phyloP scores from a whole-genome alignment of 2,113 vertebrate species.

The Rattus rattus region DNA sequence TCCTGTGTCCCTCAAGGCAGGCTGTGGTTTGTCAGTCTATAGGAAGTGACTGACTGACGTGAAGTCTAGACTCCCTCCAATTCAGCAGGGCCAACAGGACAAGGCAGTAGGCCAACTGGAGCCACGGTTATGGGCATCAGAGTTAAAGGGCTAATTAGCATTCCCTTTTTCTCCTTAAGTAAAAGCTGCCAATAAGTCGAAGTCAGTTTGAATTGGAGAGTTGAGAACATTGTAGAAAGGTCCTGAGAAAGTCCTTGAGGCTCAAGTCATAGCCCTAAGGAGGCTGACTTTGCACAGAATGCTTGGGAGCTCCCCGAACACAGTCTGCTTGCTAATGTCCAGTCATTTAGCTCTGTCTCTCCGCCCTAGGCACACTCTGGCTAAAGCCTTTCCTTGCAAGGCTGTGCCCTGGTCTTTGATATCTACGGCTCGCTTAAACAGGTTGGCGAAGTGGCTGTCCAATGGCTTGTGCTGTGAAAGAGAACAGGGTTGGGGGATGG shows the following conservation, averaged over 20 bases:
- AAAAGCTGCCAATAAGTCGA: background rate
- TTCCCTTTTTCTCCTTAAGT: background rate
- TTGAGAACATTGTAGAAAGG: background rate
- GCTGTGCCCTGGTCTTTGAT: background rate
- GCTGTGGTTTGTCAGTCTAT: background rate
- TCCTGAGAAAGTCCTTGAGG: background rate
- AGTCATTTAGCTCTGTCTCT: too few relatives aligned
- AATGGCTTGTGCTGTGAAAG: background rate
- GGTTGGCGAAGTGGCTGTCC: too few relatives aligned
- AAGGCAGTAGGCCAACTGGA: background rate
- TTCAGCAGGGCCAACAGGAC: background rate
- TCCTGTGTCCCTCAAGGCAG: background rate
- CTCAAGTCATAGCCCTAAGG: background rate
- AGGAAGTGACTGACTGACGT: background rate
- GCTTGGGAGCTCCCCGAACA: background rate
- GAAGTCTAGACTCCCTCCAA: background rate
- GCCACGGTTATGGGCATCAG: background rate
- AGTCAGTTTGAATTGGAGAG: background rate
- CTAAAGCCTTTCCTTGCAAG: background rate
- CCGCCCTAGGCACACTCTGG: fast-evolving
- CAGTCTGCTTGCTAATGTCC: background rate
- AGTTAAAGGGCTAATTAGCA: background rate
- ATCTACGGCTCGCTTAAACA: fast-evolving
- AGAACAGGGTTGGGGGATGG: background rate
- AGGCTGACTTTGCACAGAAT: background rate